Percentiles rank a stretch among this genome's conserved stretches.
Evolutionary conservation across 30 jellyfish, hydroid and myxozoan genomes (phyloP).

Genomic region (Cassiopea xamachana): DNA sequence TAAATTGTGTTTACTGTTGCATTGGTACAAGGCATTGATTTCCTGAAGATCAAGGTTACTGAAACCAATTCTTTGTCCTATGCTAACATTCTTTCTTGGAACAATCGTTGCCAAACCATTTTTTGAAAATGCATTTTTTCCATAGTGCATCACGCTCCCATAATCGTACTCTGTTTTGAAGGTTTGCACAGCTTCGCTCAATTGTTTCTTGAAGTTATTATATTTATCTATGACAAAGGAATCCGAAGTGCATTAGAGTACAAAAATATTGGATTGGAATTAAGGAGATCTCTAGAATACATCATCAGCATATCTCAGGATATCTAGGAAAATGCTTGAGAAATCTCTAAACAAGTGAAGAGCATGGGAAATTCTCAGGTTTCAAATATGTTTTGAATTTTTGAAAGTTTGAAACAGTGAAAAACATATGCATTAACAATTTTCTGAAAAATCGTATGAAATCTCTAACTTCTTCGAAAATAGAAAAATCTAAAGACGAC

Average conservation of each 20-base stretch:
- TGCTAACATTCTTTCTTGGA: neutral
- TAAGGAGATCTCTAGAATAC: no score
- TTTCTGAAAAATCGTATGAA: no score
- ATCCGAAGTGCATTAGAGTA: neutral
- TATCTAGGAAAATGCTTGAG: no score
- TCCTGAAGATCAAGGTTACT: slow-evolving; percentile 18
- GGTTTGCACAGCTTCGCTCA: neutral
- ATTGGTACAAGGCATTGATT: slow-evolving; percentile 47
- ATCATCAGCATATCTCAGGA: no score
- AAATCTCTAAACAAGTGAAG: no score
- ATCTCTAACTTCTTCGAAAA: no score
- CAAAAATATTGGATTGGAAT: no score
- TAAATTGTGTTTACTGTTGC: slow-evolving; percentile 52
- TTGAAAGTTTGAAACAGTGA: no score
- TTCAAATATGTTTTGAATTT: no score
- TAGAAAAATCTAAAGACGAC: no score
- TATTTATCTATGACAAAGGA: slow-evolving; percentile 8
- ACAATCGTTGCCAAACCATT: slow-evolving; percentile 36
- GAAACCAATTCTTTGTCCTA: slow-evolving; percentile 58
- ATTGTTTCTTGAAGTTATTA: slow-evolving; percentile 24
- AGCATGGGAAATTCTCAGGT: no score
- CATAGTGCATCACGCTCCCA: slow-evolving; percentile 52
- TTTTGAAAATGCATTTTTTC: slow-evolving; percentile 17
- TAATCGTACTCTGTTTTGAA: slow-evolving; percentile 32
- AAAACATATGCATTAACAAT: no score